A percentile compares a stretch with the other conserved stretches of the same genome.
These are phyloP conservation scores for Pristiophorus japonicus DNA, from an alignment of 2,113 vertebrate species.

Conservation along the genomic window DNA sequence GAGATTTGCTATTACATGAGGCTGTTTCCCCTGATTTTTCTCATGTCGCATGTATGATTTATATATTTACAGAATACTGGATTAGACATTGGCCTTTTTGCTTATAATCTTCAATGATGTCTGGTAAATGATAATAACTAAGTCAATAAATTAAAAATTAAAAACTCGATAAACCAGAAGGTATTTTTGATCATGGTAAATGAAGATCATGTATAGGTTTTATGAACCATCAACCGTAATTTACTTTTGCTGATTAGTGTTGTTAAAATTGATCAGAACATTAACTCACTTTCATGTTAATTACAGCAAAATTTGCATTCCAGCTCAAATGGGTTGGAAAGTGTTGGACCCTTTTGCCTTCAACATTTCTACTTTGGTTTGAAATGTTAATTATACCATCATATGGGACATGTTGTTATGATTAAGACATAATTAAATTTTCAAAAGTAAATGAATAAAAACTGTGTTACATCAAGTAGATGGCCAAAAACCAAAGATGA, in stretches of 20 bases:
- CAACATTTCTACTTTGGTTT: constrained; percentile 18
- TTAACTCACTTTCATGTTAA: constrained; percentile 21
- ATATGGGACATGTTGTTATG: constrained; percentile 13
- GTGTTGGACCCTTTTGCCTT: not conserved
- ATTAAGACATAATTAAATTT: constrained; percentile 20
- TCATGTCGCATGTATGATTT: not conserved
- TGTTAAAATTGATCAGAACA: constrained; percentile 16
- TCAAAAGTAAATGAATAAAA: constrained; percentile 10
- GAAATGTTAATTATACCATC: constrained; percentile 27
- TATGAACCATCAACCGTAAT: not conserved
- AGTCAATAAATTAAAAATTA: constrained; percentile 1
- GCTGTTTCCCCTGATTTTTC: not conserved
- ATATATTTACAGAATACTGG: not conserved
- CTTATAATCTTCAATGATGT: too few relatives aligned
- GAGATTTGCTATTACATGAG: not conserved
- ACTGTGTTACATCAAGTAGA: not conserved
- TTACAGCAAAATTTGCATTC: constrained; percentile 14
- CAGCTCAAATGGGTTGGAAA: not conserved
- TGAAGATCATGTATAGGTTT: not conserved
- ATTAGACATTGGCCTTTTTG: not conserved
- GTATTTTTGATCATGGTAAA: not conserved
- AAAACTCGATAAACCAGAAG: not conserved
- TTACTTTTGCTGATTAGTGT: not conserved
- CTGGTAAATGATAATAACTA: not conserved
- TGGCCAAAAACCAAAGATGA: constrained; percentile 16